Percentiles rank a stretch among this genome's conserved stretches.
These are phyloP conservation scores for Sebastes ruberrimus DNA, from an alignment of 2,797 vertebrate species.

Conservation along the genomic window DNA sequence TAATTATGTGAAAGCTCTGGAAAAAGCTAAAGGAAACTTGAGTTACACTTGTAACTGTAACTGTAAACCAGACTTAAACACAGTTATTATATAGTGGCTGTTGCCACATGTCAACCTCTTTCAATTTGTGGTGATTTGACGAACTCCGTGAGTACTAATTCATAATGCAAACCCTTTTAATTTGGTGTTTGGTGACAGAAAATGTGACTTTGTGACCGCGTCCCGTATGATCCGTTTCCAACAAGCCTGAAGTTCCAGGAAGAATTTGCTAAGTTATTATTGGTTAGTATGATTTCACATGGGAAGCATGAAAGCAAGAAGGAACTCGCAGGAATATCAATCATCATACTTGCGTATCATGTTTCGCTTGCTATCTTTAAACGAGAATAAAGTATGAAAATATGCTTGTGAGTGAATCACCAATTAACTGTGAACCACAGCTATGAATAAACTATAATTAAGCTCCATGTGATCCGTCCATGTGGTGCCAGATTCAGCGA, in stretches of 20 bases:
- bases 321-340: not conserved
- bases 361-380: not conserved
- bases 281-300: not conserved
- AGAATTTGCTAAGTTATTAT: not conserved
- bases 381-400: not conserved
- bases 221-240: not conserved
- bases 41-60: too few species aligned
- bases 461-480: slow-evolving; percentile 1
- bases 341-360: not conserved
- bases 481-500: not conserved
- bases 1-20: too few species aligned
- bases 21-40: too few species aligned
- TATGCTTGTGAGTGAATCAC: not conserved
- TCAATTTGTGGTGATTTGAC: not conserved
- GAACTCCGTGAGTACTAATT: not conserved
- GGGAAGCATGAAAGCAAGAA: not conserved
- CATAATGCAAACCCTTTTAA: not conserved
- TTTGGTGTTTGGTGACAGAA: not conserved
- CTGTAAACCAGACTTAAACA: not conserved
- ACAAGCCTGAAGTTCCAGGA: not conserved
- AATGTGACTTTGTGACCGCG: not conserved
- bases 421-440: not conserved
- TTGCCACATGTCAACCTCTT: not conserved
- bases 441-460: slow-evolving; percentile 25
- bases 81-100: not conserved